A percentile compares a stretch with the other conserved stretches of the same genome.
These are phyloP conservation scores for Ptyas mucosa DNA, from an alignment of 2,113 vertebrate species.

Conservation along the genomic window DNA sequence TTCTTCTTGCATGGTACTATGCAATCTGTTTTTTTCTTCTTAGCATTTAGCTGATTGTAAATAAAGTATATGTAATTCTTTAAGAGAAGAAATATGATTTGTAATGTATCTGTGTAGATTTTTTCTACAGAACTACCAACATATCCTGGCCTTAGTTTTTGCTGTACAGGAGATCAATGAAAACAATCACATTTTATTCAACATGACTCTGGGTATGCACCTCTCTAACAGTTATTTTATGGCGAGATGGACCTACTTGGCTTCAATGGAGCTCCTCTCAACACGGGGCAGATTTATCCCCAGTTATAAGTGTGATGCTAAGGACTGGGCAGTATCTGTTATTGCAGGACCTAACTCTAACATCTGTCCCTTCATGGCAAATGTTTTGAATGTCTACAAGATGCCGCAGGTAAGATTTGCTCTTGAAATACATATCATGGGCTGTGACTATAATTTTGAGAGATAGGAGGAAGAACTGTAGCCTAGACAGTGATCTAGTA, in stretches of 20 bases:
- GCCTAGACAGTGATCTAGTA: not conserved
- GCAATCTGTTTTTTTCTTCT: not conserved
- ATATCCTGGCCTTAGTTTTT: not conserved
- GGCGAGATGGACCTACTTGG: not conserved
- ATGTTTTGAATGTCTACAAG: not conserved
- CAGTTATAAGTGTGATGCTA: not conserved
- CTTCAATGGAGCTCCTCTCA: not conserved
- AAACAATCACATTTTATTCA: not conserved
- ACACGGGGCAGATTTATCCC: not conserved
- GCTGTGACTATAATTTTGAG: not conserved
- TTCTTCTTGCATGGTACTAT: not conserved
- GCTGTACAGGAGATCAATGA: not conserved
- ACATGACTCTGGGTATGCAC: not conserved
- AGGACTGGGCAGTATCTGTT: not conserved
- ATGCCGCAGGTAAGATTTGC: not conserved
- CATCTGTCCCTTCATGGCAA: not conserved
- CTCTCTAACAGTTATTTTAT: not conserved
- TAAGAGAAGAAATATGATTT: not conserved
- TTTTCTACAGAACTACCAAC: not conserved
- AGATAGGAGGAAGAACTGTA: not conserved
- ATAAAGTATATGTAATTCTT: not conserved
- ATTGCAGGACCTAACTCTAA: not conserved
- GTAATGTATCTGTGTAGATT: not conserved
- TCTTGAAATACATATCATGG: not conserved
- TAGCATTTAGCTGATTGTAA: not conserved